Conservation (phyloP, 2,113 vertebrate species). For the Loxodonta africana region DNA sequence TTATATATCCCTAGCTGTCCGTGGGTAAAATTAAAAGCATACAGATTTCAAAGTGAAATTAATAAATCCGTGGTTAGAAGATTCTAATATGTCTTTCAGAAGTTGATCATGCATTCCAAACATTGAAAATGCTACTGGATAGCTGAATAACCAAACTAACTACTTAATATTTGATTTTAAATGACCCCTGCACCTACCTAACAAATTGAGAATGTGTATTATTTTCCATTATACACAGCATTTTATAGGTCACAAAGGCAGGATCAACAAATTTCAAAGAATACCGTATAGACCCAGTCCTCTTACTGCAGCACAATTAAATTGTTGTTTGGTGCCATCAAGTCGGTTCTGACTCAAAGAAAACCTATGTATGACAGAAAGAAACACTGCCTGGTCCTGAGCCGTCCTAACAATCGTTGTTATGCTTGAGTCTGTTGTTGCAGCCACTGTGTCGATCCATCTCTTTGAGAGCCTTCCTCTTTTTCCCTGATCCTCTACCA, state of each 20-base stretch:
- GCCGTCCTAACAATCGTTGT: too few species aligned
- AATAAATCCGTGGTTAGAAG: not conserved
- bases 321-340: not conserved
- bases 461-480: too few species aligned
- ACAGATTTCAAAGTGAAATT: not conserved
- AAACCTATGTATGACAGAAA: too few species aligned
- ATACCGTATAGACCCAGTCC: not conserved
- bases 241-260: not conserved
- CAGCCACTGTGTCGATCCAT: too few species aligned
- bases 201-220: not conserved
- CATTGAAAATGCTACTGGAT: not conserved
- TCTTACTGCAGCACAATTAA: not conserved
- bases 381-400: too few species aligned
- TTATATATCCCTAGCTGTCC: not conserved
- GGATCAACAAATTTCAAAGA: not conserved
- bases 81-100: not conserved
- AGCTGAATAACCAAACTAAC: not conserved
- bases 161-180: not conserved
- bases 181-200: not conserved
- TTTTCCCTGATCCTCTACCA: too few species aligned
- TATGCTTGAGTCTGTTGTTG: too few species aligned
- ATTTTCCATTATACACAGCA: not conserved
- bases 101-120: not conserved
- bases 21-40: not conserved
- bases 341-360: too few species aligned